Conservation (phyloP, 2,113 vertebrate species). For the Myiozetetes cayanensis region DNA sequence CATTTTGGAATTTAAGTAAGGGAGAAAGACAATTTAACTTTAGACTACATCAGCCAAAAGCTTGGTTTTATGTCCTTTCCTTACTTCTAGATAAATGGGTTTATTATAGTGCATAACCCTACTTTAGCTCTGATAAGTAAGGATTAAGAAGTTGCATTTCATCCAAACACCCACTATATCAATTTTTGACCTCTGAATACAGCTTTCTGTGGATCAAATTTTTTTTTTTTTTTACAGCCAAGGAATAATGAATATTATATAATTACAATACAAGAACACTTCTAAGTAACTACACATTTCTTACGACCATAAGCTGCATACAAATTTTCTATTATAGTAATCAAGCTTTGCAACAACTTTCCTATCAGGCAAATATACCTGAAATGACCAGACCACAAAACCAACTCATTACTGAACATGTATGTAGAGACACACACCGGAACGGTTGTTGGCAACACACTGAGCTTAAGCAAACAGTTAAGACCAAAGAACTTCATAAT, state of each 20-base stretch:
- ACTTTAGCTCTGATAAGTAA: not conserved
- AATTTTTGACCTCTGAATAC: not conserved
- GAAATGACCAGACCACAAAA: not conserved
- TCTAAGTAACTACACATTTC: not conserved
- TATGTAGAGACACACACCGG: accelerated
- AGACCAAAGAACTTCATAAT: not conserved
- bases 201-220: not conserved
- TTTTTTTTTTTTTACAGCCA: not conserved
- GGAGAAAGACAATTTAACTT: not conserved
- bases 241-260: not conserved
- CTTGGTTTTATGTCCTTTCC: not conserved
- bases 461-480: not conserved
- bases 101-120: not conserved
- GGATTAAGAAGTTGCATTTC: not conserved
- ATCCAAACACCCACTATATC: not conserved
- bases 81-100: not conserved
- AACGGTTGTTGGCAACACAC: not conserved
- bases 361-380: not conserved
- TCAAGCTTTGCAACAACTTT: not conserved
- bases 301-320: not conserved
- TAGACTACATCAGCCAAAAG: not conserved
- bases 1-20: not conserved
- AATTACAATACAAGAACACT: not conserved
- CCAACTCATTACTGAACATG: not conserved
- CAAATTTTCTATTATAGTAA: not conserved